phyloP scores from a whole-genome alignment of 2,113 vertebrate genomes.

The Xenopus borealis region DNA sequence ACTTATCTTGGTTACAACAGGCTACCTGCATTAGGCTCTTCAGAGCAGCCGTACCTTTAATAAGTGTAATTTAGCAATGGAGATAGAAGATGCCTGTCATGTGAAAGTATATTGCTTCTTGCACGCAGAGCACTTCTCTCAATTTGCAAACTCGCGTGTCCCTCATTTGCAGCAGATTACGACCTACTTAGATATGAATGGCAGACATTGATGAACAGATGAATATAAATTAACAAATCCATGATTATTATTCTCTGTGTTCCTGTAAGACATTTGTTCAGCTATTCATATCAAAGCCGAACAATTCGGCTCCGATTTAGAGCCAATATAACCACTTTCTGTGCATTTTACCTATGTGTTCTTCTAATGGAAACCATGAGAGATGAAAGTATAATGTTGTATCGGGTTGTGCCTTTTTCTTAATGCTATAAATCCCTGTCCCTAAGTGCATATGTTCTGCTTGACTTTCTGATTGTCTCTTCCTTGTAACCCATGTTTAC shows the following conservation, averaged over 20 bases:
- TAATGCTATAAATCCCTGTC: too few relatives aligned
- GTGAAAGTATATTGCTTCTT: not conserved
- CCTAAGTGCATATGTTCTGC: too few relatives aligned
- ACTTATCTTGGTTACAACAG: not conserved
- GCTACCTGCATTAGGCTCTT: not conserved
- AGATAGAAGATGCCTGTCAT: not conserved
- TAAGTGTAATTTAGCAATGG: not conserved
- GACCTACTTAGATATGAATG: not conserved
- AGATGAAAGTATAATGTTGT: too few relatives aligned
- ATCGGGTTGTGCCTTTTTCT: too few relatives aligned
- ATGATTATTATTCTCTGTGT: not conserved
- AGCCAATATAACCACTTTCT: too few relatives aligned
- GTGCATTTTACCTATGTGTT: too few relatives aligned
- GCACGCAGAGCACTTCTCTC: not conserved
- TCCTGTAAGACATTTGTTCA: not conserved
- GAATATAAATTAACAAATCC: not conserved
- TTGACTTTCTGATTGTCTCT: too few relatives aligned
- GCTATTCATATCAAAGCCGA: too few relatives aligned
- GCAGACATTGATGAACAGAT: not conserved
- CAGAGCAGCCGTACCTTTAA: not conserved
- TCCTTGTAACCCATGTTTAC: too few relatives aligned
- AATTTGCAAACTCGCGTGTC: not conserved
- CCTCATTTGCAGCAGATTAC: slow-evolving; percentile 3
- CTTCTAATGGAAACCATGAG: too few relatives aligned
- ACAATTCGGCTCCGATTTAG: too few relatives aligned